A percentile compares a stretch with the other conserved stretches of the same genome.
Evolutionary conservation across 2,113 vertebrate genomes (phyloP).

Genomic region (Gobio gobio): DNA sequence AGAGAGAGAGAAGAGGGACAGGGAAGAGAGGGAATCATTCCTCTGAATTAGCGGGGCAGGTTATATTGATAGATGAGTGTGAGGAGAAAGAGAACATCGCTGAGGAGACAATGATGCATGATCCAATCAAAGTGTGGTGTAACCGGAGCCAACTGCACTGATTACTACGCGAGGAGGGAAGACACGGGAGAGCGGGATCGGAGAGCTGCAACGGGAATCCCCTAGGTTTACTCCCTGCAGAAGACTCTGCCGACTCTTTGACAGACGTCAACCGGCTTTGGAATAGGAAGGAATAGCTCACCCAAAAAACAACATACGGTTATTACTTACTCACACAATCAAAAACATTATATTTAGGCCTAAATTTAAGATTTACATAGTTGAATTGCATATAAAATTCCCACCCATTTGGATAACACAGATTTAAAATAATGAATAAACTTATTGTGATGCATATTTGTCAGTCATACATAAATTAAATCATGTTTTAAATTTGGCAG

Average conservation of each 20-base stretch:
- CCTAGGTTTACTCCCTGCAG: background rate
- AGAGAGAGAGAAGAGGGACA: slow-evolving; percentile 25
- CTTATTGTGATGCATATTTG: background rate
- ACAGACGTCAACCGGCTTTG: background rate
- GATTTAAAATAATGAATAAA: background rate
- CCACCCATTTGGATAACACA: background rate
- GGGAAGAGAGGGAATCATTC: slow-evolving; percentile 28
- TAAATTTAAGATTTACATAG: background rate
- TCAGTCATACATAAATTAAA: background rate
- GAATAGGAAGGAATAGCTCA: background rate
- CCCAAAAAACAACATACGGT: background rate
- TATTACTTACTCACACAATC: background rate
- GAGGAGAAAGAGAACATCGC: background rate
- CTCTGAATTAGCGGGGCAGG: slow-evolving; percentile 37
- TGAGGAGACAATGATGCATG: slow-evolving; percentile 38
- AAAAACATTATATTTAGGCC: background rate
- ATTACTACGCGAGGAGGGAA: background rate
- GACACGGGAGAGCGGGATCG: background rate
- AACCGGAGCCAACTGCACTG: background rate
- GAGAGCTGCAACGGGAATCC: background rate
- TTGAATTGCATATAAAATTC: background rate
- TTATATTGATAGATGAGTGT: slow-evolving; percentile 9
- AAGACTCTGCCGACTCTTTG: background rate
- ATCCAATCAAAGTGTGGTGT: slow-evolving; percentile 38
- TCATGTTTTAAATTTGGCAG: too few species aligned